Evolutionary conservation across 2,888 invertebrate genomes (phyloP).

Genomic region (Branchellion lobata): DNA sequence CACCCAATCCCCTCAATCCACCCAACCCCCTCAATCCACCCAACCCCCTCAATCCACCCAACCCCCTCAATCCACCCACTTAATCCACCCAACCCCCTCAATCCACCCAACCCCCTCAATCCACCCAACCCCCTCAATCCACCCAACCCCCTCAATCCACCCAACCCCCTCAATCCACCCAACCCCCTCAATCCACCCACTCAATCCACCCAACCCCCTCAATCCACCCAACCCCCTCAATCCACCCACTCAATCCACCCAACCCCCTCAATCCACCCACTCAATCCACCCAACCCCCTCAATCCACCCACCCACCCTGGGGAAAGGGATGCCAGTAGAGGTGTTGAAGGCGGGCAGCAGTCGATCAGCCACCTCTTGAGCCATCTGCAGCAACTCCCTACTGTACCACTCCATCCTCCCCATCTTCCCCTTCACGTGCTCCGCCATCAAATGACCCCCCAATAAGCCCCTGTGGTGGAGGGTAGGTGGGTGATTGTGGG

Average conservation of each 20-base stretch:
- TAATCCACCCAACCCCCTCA: too few species aligned
- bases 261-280: neutral
- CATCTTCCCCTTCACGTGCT: conserved; percentile 74
- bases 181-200: neutral
- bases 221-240: too few species aligned
- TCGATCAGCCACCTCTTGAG: conserved; percentile 86
- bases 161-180: too few species aligned
- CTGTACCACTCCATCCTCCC: conserved; percentile 65
- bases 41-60: too few species aligned
- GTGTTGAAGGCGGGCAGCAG: conserved; percentile 97
- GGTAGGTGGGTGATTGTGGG: too few species aligned
- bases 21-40: too few species aligned
- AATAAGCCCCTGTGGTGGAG: conserved; percentile 73
- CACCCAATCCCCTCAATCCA: too few species aligned
- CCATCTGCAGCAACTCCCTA: conserved; percentile 83
- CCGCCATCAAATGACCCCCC: conserved; percentile 86
- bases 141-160: too few species aligned
- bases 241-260: neutral
- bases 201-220: neutral
- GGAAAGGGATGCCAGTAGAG: conserved; percentile 92
- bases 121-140: too few species aligned
- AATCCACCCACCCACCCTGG: conserved; percentile 70
- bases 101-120: too few species aligned
- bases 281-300: neutral
- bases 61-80: too few species aligned